Base-by-base conservation (phyloP, 2,888 invertebrate genomes). In the Ichneumon xanthorius region DNA sequence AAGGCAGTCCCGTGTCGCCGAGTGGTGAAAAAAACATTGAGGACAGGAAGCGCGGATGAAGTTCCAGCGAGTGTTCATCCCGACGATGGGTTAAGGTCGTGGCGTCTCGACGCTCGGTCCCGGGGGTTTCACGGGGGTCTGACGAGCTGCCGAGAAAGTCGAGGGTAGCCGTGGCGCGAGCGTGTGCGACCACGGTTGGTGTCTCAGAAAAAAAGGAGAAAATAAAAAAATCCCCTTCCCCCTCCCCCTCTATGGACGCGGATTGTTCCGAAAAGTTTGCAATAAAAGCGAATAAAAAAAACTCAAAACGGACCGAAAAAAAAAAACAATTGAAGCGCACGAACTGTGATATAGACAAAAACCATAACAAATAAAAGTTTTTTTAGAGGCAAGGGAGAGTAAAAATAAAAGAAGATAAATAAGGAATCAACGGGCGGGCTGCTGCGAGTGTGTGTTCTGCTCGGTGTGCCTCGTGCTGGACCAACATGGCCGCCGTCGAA, bases 401-500 rank as follows among this genome's bases (percentile, higher is more conserved):
- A 63, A 26, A 1, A 19, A 33, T 26, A 65, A 26, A 73, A 16
- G 30, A 73, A 22, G 30, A 70, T 33, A 70, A 19, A 30, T 37
- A 73, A 6, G 19, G 30, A 78, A n/a, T 16, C 11, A 40, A 63
- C 61, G 63, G 37, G 19, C 37, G 71, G 50, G 71, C 71, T 71
- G 70, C 71, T 76, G 79, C 68, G 82, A 53, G 9, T 82, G 14
- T 82, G 71, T 72, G 68, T 65, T 71, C 45, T 72, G 80, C 73
- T 67, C 75, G 40, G 71, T 80, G 80, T 73, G 85, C 84, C 86
- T 88, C 82, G 86, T 87, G 84, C 87, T 86, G 86, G 82, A 87
- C 86, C 90, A 93, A 93, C 89, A 93, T 93, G 93, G 93, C 93
- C 89, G 92, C 90, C 86, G 85, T 80, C 90, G 89, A 93, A 93